phyloP scores from a whole-genome alignment of 2,888 invertebrate genomes.

The Netelia inedita region DNA sequence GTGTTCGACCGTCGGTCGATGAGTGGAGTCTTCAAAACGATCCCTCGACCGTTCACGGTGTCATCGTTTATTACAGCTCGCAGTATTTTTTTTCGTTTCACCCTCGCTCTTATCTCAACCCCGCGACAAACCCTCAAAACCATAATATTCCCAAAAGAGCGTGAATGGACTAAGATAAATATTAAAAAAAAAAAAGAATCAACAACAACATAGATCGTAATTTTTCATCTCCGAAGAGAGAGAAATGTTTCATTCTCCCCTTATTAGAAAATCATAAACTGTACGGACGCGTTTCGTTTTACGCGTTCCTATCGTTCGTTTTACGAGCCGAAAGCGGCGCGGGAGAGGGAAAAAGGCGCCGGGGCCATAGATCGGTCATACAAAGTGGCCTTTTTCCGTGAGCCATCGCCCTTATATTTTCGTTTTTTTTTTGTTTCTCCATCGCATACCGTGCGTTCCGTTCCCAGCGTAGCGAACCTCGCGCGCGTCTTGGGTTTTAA shows the following conservation, averaged over 20 bases:
- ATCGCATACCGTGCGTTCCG: conserved; percentile 56
- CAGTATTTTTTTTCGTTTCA: background rate
- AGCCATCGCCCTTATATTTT: conserved; percentile 27
- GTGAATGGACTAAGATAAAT: background rate
- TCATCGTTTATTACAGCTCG: too few relatives aligned
- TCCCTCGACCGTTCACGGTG: background rate
- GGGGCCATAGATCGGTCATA: conserved; percentile 48
- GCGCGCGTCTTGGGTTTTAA: conserved; percentile 41
- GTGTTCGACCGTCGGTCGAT: conserved; percentile 50
- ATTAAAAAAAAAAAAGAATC: conserved; percentile 29
- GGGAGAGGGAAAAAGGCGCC: conserved; percentile 53
- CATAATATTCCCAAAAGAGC: conserved; percentile 17
- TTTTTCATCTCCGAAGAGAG: conserved; percentile 21
- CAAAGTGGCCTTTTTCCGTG: conserved; percentile 26
- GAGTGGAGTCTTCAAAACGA: conserved; percentile 36
- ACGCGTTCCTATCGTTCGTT: conserved; percentile 49
- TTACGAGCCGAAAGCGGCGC: background rate
- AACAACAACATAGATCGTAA: conserved; percentile 20
- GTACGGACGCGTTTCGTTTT: conserved; percentile 52
- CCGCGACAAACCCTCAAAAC: background rate
- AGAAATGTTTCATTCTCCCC: conserved; percentile 14
- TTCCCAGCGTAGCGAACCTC: conserved; percentile 47
- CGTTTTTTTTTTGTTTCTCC: conserved; percentile 1
- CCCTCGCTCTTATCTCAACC: background rate
- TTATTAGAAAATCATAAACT: conserved; percentile 63